Percentiles rank a stretch among this genome's conserved stretches.
Evolutionary conservation across 2,888 invertebrate species (phyloP).

Genomic region (Bombyx huttoni): DNA sequence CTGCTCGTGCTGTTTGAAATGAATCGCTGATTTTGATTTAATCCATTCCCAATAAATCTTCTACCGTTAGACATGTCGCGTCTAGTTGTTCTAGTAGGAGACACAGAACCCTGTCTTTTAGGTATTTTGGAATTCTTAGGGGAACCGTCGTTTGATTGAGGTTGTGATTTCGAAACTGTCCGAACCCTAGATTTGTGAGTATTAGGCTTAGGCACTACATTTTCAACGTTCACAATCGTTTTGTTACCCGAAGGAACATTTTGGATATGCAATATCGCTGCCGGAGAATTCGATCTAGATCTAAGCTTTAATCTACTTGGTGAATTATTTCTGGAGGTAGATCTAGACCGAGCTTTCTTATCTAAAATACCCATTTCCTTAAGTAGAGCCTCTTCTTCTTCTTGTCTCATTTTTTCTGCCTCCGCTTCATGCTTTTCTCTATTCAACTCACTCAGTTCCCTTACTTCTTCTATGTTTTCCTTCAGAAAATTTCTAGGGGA

Average conservation of each 20-base stretch:
- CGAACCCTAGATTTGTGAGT: constrained; percentile 46
- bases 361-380: constrained; percentile 62
- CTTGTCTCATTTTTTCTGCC: constrained; percentile 46
- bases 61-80: constrained; percentile 25
- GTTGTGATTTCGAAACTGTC: constrained; percentile 51
- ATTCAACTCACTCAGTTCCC: constrained; percentile 60
- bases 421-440: constrained; percentile 63
- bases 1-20: constrained; percentile 66
- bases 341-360: constrained; percentile 26
- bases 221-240: constrained; percentile 36
- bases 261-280: constrained; percentile 43
- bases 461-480: constrained; percentile 62
- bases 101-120: constrained; percentile 57
- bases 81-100: constrained; percentile 37
- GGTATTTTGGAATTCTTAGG: constrained; percentile 66
- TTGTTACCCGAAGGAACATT: constrained; percentile 30
- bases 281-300: constrained; percentile 59
- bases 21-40: constrained; percentile 45
- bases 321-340: constrained; percentile 51
- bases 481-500: constrained; percentile 61
- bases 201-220: constrained; percentile 33
- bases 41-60: constrained; percentile 31
- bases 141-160: constrained; percentile 60
- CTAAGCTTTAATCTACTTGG: constrained; percentile 47
- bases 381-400: constrained; percentile 60